A percentile compares a stretch with the other conserved stretches of the same genome.
Conservation (phyloP, 2,888 invertebrate species). For the Drosophila paracracens region DNA sequence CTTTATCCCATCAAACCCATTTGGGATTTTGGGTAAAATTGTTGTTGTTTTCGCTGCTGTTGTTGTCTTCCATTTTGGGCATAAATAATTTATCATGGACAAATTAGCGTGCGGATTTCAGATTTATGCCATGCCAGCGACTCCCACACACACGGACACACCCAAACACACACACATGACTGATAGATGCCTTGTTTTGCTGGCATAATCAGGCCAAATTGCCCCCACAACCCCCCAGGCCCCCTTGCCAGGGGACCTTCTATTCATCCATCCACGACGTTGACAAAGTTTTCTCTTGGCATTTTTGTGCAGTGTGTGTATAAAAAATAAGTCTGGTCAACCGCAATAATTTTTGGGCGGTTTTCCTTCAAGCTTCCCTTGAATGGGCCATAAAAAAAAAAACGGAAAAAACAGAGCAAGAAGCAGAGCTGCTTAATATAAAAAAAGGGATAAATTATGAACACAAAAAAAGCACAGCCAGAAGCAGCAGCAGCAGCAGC, state of each 20-base stretch:
- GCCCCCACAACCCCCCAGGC: neutral
- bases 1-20: neutral
- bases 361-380: constrained; percentile 22
- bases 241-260: neutral
- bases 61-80: constrained; percentile 69
- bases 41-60: constrained; percentile 31
- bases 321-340: constrained; percentile 72
- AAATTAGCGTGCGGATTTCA: constrained; percentile 79
- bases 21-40: constrained; percentile 30
- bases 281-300: constrained; percentile 54
- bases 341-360: constrained; percentile 73
- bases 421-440: constrained; percentile 8
- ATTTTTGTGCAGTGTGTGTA: constrained; percentile 29
- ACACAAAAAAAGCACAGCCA: constrained; percentile 33
- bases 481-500: constrained; percentile 4
- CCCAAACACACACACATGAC: constrained; percentile 42
- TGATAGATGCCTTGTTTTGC: constrained; percentile 65
- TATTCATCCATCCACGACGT: constrained; percentile 12
- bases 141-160: constrained; percentile 38
- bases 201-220: constrained; percentile 41
- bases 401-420: constrained; percentile 3
- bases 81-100: constrained; percentile 84
- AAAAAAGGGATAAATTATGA: constrained; percentile 62
- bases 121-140: constrained; percentile 48
- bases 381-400: constrained; percentile 45